Percentiles rank a stretch among this genome's conserved stretches.
Conservation (phyloP, 1,140 invertebrate genomes). For the Caenorhabditis tropicalis region DNA sequence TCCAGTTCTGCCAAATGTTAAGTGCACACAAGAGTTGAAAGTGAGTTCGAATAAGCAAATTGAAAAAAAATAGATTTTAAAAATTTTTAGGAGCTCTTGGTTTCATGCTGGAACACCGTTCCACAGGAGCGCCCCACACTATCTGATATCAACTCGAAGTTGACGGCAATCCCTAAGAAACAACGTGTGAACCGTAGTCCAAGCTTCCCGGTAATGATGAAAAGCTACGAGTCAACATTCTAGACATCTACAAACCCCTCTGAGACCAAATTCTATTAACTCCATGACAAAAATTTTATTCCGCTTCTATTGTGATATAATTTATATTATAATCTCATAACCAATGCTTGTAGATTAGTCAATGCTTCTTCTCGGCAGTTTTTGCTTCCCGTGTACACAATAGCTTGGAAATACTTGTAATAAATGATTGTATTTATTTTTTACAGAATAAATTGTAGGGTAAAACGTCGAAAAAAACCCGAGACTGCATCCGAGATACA, state of each 20-base stretch:
- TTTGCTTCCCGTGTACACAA: no score
- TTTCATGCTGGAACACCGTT: slow-evolving; percentile 92
- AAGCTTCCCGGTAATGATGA: slow-evolving; percentile 81
- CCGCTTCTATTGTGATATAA: background rate
- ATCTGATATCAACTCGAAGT: slow-evolving; percentile 81
- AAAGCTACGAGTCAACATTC: slow-evolving; percentile 52
- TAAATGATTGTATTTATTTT: background rate
- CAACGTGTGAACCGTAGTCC: slow-evolving; percentile 92
- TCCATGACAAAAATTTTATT: slow-evolving; percentile 7
- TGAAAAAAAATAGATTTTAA: slow-evolving; percentile 58
- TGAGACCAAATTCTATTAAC: background rate
- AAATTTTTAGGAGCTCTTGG: slow-evolving; percentile 87
- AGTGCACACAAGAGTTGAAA: slow-evolving; percentile 70
- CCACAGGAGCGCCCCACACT: slow-evolving; percentile 87
- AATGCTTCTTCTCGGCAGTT: background rate
- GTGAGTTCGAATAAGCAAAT: background rate
- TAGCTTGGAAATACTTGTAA: background rate
- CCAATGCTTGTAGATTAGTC: background rate
- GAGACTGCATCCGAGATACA: background rate
- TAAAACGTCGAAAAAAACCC: background rate
- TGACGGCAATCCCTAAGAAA: slow-evolving; percentile 83
- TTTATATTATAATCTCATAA: slow-evolving; percentile 3
- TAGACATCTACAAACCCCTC: background rate
- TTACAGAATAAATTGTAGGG: background rate
- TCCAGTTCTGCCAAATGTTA: slow-evolving; percentile 83